phyloP scores from a whole-genome alignment of 2,113 vertebrate species.

The Bombycilla garrulus region DNA sequence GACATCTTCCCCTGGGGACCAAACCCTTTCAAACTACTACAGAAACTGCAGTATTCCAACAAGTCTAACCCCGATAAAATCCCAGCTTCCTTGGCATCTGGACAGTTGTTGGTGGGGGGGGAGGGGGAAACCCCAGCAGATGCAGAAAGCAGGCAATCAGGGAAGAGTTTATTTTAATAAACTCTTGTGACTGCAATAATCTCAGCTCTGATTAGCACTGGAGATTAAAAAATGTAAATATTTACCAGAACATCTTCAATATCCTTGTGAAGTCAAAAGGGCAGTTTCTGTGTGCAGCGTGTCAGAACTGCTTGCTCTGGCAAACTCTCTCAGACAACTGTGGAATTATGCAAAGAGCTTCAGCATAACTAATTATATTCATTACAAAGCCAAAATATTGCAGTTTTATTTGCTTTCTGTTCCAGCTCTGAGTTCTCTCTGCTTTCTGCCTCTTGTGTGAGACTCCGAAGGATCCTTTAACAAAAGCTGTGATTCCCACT shows the following conservation, averaged over 20 bases:
- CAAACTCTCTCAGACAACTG: not conserved
- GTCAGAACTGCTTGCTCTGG: not conserved
- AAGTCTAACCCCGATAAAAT: not conserved
- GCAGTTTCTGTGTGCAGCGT: not conserved
- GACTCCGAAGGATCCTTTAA: not conserved
- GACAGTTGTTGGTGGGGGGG: not conserved
- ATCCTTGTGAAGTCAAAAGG: not conserved
- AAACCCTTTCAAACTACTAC: not conserved
- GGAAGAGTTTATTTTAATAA: slow-evolving; percentile 24
- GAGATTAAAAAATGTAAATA: slow-evolving; percentile 45
- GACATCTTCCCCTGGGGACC: not conserved
- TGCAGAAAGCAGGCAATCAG: not conserved
- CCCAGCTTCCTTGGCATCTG: not conserved
- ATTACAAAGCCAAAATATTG: not conserved
- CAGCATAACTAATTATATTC: not conserved
- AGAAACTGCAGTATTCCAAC: not conserved
- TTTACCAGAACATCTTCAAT: slow-evolving; percentile 43
- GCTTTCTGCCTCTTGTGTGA: not conserved
- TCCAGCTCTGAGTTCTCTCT: not conserved
- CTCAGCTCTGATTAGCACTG: slow-evolving; percentile 34
- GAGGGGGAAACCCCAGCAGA: not conserved
- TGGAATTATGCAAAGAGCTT: not conserved
- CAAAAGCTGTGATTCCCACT: not conserved
- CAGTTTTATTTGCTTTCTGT: slow-evolving; percentile 9
- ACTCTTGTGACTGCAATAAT: slow-evolving; percentile 13